Base-by-base conservation (phyloP, 1,140 invertebrate species). In the Halotydeus destructor region DNA sequence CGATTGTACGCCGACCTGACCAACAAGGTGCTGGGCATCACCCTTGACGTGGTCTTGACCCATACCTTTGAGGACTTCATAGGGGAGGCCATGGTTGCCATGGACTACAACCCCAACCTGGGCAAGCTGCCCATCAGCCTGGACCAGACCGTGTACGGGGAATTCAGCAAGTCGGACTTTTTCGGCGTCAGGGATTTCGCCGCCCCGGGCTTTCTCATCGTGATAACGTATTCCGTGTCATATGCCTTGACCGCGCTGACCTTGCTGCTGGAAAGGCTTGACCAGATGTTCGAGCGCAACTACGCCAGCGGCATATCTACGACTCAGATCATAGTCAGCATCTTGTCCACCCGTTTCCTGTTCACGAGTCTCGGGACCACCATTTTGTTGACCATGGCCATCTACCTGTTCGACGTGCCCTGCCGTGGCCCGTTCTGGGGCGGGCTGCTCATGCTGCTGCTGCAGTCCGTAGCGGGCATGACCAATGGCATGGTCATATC, bases 401-500 rank as follows among this genome's bases (percentile, higher is more conserved):
- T 41, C 4, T 24, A 16, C 12, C 5, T 31, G 5, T 32, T 41
- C 4, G 27, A 19, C 24, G 19, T 32, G 9, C 28, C 39, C n/a
- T 19, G 19, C n/a, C n/a, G 22, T 2, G 39, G 39, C 3, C 33
- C 39, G 8, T 21, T 41, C 21, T 2, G 21, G 21, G 6, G 5
- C 2, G 39, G 28, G 11, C 6, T 32, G 12, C 2, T 24, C 31
- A 8, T 41, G 9, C 22, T 41, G 12, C 63, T 86, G 1, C 62
- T 75, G 0, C 67, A 65, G 44, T 85, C 82, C 5, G 57, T 88
- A 1, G 84, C 82, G 57, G 86, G 85, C 50, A 91, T 91, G 85
- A 78, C 76, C 46, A 84, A 86, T 53, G 77, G 83, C 51, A 79
- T 89, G 54, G 75, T 86, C 0, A 80, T 88, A n/a, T 81, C 83